Conservation (phyloP, 2,797 vertebrate species). For the Kryptolebias ocellatus region DNA sequence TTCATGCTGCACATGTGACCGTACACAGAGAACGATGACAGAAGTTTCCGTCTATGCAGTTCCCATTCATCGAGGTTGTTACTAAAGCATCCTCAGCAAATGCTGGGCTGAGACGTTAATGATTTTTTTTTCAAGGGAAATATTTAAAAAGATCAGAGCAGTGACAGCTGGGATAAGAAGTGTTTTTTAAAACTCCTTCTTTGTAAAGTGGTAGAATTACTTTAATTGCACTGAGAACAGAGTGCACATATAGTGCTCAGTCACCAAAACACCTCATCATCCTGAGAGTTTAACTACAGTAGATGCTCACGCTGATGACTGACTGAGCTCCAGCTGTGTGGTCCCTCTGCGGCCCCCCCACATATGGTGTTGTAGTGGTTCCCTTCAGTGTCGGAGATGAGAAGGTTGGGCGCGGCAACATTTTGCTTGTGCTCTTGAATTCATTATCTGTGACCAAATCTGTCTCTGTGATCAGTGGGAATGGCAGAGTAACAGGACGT, state of each 20-base stretch:
- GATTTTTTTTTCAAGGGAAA: slow-evolving; percentile 17
- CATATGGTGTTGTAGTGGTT: slow-evolving; percentile 67
- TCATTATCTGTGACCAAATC: slow-evolving; percentile 70
- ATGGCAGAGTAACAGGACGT: slow-evolving; percentile 42
- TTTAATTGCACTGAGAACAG: slow-evolving; percentile 28
- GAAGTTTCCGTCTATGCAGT: slow-evolving; percentile 26
- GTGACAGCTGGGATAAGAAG: slow-evolving; percentile 4
- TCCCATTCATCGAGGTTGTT: slow-evolving; percentile 20
- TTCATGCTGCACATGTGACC: slow-evolving; percentile 35
- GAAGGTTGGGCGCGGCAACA: slow-evolving; percentile 61
- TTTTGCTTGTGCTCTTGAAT: slow-evolving; percentile 69
- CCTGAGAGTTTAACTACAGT: slow-evolving; percentile 61
- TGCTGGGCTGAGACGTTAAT: background rate
- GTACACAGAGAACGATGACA: slow-evolving; percentile 25
- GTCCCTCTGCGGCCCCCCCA: slow-evolving; percentile 55
- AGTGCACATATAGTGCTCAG: slow-evolving; percentile 21
- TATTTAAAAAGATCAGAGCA: slow-evolving; percentile 13
- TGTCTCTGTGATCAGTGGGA: slow-evolving; percentile 65
- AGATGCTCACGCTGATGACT: slow-evolving; percentile 71
- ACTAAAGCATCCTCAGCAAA: slow-evolving; percentile 7
- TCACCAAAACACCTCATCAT: slow-evolving; percentile 63
- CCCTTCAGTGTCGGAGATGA: slow-evolving; percentile 66
- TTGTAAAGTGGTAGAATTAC: background rate
- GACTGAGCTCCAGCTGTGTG: slow-evolving; percentile 68
- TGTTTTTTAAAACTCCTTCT: background rate